Evolutionary conservation across 2,113 vertebrate species (phyloP).

Genomic region (Acrocephalus arundinaceus): DNA sequence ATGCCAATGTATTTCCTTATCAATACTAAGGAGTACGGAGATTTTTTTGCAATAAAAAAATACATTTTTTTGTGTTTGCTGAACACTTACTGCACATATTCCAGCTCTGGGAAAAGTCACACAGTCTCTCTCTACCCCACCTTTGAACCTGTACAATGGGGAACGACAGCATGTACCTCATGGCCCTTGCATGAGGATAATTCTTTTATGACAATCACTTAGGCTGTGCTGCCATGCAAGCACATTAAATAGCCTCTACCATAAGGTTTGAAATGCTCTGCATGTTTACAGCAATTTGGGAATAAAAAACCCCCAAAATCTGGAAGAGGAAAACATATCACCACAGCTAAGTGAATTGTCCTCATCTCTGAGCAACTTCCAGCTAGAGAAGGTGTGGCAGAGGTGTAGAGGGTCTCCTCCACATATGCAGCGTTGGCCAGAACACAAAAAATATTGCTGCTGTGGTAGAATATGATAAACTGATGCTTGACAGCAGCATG

Average conservation of each 20-base stretch:
- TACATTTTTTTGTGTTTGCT: not conserved
- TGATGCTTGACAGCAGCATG: not conserved
- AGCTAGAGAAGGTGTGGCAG: not conserved
- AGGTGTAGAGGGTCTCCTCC: not conserved
- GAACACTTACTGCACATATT: not conserved
- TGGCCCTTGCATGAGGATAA: not conserved
- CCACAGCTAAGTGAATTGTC: not conserved
- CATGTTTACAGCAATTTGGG: not conserved
- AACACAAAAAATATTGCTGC: not conserved
- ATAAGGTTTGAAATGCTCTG: not conserved
- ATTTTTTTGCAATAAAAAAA: not conserved
- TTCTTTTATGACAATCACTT: not conserved
- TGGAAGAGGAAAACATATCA: not conserved
- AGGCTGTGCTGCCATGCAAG: not conserved
- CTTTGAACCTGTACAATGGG: not conserved
- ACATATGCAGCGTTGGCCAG: not conserved
- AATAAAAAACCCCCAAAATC: not conserved
- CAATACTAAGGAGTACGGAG: not conserved
- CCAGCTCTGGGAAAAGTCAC: not conserved
- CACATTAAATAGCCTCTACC: not conserved
- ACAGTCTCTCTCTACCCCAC: accelerated
- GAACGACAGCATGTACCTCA: not conserved
- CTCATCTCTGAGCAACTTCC: not conserved
- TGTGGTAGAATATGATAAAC: not conserved
- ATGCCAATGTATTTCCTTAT: not conserved